Base-by-base conservation (phyloP, 2,888 invertebrate genomes). In the Troglohyphantes excavatus region DNA sequence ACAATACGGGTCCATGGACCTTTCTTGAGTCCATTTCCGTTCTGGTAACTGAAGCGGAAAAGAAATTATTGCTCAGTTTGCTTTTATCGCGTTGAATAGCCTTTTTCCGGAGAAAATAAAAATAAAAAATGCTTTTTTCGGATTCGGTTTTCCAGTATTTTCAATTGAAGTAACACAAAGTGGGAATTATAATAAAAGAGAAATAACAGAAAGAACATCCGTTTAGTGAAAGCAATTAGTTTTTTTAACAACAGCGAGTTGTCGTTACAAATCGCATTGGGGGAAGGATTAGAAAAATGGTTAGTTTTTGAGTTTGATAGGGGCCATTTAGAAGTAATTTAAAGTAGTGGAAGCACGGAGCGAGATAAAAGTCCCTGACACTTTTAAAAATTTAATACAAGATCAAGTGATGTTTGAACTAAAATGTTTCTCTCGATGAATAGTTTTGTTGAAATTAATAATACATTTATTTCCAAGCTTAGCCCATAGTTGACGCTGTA, bases 1-100 rank as follows among this genome's bases (percentile, higher is more conserved):
- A 39, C 59, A 39, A 63, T 19, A 5, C 26, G 27, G 17, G 26
- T 65, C 65, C 78, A 33, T 75, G 21, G 19, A 19, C 59, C 9
- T 3, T 78, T 17, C 53, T 19, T 17, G 53, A 29, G 23, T 68
- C 68, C 29, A 68, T 81, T 81, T 81, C 67, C 79, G 46, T 13
- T 29, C n/a, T 26, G 39, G 29, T 27, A 53, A 81, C 53, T 81
- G 68, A 26, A 67, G 79, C 79, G 46, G 67, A 81, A 81, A 68
- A 23, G 63, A 68, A 67, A 81, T 81, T 81, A 81, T 43, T 81
- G 67, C 33, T 13, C 79, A 27, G 79, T 81, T 68, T 53, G 67
- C 68, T 67, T 61, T 26, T 78, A 63, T 65, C 39, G 11, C 26
- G 43, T 43, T 26, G 46, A 72, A 72, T 27, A 26, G 21, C 21